Evolutionary conservation across 2,888 invertebrate genomes (phyloP).

Genomic region (Drosophila fungiperda): DNA sequence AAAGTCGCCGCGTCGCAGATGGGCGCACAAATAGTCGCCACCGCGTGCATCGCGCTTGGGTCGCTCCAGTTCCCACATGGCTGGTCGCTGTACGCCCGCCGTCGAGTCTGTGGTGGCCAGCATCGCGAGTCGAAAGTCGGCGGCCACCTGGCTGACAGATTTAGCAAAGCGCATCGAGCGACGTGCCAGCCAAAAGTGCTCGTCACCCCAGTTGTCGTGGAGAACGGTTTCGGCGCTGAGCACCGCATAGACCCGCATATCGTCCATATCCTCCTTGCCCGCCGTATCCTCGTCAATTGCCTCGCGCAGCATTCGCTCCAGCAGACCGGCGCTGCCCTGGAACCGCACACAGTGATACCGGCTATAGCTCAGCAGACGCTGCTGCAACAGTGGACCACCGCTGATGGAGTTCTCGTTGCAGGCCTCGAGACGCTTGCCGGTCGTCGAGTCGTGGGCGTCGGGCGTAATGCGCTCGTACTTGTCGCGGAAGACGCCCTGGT

Average conservation of each 20-base stretch:
- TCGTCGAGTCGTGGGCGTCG: constrained; percentile 86
- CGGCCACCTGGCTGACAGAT: constrained; percentile 89
- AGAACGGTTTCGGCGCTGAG: constrained; percentile 93
- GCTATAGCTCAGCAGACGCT: constrained; percentile 90
- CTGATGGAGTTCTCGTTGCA: constrained; percentile 66
- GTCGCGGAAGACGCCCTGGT: constrained; percentile 92
- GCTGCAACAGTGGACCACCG: constrained; percentile 89
- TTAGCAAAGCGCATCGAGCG: constrained; percentile 96
- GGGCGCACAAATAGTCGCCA: constrained; percentile 92
- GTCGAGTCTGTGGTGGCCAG: constrained; percentile 88
- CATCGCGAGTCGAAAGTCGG: constrained; percentile 87
- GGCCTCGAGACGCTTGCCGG: constrained; percentile 23
- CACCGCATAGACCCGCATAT: constrained; percentile 71
- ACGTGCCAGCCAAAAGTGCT: constrained; percentile 93
- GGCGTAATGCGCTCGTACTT: constrained; percentile 89
- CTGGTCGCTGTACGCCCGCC: constrained; percentile 86
- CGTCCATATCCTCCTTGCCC: constrained; percentile 58
- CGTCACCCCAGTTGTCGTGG: constrained; percentile 94
- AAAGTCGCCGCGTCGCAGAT: constrained; percentile 96
- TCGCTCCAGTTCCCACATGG: constrained; percentile 87
- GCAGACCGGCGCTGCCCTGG: constrained; percentile 90
- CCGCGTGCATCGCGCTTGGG: constrained; percentile 87
- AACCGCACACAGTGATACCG: constrained; percentile 90
- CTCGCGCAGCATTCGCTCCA: constrained; percentile 87
- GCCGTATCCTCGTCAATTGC: constrained; percentile 57